phyloP scores from a whole-genome alignment of 2,113 vertebrate genomes.

The Coptodon rendalli region DNA sequence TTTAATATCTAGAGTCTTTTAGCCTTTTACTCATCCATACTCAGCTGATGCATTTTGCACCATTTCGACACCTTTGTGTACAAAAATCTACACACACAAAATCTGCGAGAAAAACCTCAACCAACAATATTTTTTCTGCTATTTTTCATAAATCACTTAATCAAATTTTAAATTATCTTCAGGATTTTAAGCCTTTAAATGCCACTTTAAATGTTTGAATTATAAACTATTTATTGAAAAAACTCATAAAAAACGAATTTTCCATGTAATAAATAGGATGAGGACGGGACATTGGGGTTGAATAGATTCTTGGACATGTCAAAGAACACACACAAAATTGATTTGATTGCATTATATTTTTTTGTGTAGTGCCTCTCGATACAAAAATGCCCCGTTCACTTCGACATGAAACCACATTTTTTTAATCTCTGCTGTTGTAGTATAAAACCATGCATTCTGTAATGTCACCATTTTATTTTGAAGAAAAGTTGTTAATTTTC shows the following conservation, averaged over 20 bases:
- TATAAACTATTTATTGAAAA: accelerated
- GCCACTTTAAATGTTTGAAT: accelerated
- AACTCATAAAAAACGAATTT: accelerated
- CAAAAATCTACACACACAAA: background rate
- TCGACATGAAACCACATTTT: background rate
- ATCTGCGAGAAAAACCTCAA: background rate
- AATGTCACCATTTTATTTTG: background rate
- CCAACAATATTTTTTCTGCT: background rate
- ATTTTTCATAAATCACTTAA: background rate
- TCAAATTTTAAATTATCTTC: background rate
- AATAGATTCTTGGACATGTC: accelerated
- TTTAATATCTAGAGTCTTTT: background rate
- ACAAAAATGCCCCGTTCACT: background rate
- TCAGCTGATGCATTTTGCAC: background rate
- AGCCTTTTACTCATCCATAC: background rate
- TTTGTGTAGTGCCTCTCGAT: background rate
- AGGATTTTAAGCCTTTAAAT: background rate
- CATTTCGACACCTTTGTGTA: accelerated
- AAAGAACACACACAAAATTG: background rate
- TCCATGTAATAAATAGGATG: accelerated
- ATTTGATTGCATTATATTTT: accelerated
- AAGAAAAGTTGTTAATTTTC: no score
- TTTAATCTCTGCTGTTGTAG: background rate
- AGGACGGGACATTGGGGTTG: accelerated
- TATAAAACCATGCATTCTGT: accelerated